These are phyloP conservation scores for Coregonus suidteri DNA, from an alignment of 2,797 vertebrate species.

Conservation along the genomic window DNA sequence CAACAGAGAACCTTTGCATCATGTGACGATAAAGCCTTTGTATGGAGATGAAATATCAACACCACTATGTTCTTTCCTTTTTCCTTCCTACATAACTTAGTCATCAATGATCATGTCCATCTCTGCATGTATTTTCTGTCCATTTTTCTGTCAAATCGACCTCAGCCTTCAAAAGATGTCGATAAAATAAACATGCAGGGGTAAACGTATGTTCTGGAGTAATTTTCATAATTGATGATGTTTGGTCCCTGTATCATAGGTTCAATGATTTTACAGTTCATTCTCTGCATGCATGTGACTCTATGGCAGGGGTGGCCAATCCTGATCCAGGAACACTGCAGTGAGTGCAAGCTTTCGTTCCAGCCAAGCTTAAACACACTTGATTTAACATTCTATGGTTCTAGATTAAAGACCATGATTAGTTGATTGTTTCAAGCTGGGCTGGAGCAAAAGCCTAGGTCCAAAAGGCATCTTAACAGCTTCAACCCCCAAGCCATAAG, in stretches of 20 bases:
- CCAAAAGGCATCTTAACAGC: too few species aligned
- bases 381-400: background rate
- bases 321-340: background rate
- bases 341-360: background rate
- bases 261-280: background rate
- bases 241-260: background rate
- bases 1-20: constrained; percentile 1
- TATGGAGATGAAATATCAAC: background rate
- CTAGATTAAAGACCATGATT: too few species aligned
- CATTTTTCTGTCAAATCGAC: background rate
- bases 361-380: background rate
- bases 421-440: background rate
- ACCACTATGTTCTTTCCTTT: background rate
- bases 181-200: background rate
- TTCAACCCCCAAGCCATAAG: too few species aligned
- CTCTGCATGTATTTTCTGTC: background rate
- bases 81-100: background rate
- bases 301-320: background rate
- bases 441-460: background rate
- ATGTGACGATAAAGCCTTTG: too few species aligned
- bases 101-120: background rate
- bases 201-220: background rate
- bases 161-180: background rate
- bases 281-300: constrained; percentile 8
- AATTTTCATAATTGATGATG: background rate